Base-by-base conservation (phyloP, 2,113 vertebrate species). In the Echinops telfairi region DNA sequence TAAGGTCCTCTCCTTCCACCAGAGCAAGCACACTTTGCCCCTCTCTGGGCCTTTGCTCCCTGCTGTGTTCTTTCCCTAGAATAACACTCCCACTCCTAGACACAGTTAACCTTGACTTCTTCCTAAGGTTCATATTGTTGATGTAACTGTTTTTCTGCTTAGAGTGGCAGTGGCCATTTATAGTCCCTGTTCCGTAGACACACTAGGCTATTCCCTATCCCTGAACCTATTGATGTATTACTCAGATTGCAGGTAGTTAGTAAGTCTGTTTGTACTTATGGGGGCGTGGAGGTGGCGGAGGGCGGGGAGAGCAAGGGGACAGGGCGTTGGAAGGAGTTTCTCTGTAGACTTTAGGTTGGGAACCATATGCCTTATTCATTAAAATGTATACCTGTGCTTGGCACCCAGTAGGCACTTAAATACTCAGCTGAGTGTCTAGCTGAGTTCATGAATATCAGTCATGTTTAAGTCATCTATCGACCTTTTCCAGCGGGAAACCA, bases 391-490 rank as follows among this genome's bases (percentile, higher is more conserved):
- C 47, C 53, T 83, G 47, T 82, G 64, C 9, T 92, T 79, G 86
- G 64, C 36, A 68, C 33, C 57, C 53, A 64, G 33, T 25, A 86
- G 73, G 40, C 23, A 84, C 75, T 80, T 89, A 81, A 92, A 78
- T 58, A 81, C 62, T 89, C 76, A n/a, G 47, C 71, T 31, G 10
- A 75, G 73, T 87, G 43, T 89, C 60, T 91, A 33, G 22, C 14
- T 80, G 57, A 90, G 8, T 86, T 64, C 76, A 82, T 88, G 36
- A 88, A 87, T 82, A 92, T 68, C 79, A 57, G 75, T 58, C 73
- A 85, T 10, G 83, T 58, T 70, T 87, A 92, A 91, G 31, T 76
- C 84, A 90, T 83, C 79, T 66, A 38, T 40, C 81, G 83, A 92
- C 78, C 70, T 83, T 16, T 43, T 88, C 11, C 23, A 87, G 73